A percentile compares a stretch with the other conserved stretches of the same genome.
Evolutionary conservation across 2,113 vertebrate genomes (phyloP).

Genomic region (Corynorhinus townsendii): DNA sequence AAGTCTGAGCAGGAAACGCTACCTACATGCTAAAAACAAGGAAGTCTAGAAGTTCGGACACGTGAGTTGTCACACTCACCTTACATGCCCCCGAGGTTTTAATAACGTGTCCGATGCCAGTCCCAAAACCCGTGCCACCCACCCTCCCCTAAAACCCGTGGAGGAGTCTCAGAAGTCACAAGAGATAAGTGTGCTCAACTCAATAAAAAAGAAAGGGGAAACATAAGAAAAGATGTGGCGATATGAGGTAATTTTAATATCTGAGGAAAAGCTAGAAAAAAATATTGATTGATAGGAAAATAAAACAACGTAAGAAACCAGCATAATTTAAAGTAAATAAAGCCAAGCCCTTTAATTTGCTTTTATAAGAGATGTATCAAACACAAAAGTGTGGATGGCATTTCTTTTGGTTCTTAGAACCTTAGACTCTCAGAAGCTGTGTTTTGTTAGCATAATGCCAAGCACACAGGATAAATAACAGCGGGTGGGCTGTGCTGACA

Average conservation of each 20-base stretch:
- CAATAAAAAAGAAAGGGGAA: not conserved
- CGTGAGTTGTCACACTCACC: not conserved
- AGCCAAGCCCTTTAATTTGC: not conserved
- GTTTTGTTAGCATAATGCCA: not conserved
- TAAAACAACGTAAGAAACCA: not conserved
- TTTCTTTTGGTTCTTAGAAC: not conserved
- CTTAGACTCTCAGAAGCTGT: not conserved
- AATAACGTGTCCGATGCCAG: not conserved
- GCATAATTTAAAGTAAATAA: not conserved
- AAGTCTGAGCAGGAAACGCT: not conserved
- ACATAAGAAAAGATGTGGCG: not conserved
- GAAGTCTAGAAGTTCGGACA: not conserved
- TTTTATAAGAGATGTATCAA: not conserved
- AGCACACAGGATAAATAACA: not conserved
- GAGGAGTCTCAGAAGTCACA: not conserved
- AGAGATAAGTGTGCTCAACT: not conserved
- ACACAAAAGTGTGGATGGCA: not conserved
- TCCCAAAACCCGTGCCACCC: not conserved
- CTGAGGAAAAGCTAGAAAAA: not conserved
- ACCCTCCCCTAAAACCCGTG: not conserved
- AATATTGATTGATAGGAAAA: not conserved
- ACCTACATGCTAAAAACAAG: not conserved
- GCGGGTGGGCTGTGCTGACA: not conserved
- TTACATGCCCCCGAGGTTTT: not conserved
- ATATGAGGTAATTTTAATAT: not conserved